Base-by-base conservation (phyloP, 2,888 invertebrate species). In the Adelphocoris suturalis region DNA sequence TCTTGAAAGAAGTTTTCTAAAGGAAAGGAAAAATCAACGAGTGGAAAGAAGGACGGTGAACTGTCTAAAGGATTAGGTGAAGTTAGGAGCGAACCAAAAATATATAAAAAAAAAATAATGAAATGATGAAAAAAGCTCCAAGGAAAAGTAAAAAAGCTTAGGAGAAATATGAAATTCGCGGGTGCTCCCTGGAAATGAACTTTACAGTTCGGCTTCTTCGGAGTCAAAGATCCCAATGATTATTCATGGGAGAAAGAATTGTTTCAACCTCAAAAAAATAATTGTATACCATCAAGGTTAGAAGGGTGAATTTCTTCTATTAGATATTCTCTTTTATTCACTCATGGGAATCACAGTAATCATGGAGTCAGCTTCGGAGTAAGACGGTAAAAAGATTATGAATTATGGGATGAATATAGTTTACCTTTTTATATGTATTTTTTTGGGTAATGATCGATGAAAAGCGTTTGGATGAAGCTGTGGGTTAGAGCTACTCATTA, bases 51-150 rank as follows among this genome's bases (percentile, higher is more conserved):
- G 68, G 68, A 68, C 19, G 9, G 68, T 68, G 27, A 68, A 68
- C 68, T 68, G 68, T 68, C 68, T 68, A 68, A 23, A 68, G 68
- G 68, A 68, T 68, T 68, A 68, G 68, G 68, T 68, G 68, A 68
- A 68, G 68, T 68, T 68, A 19, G 68, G 68, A 68, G 23, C 68
- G 23, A 68, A 68, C 57, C 11, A 57, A 57, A 57, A 57, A n/a
- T 37, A 37, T 37, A 37, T n/a, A n/a, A 48, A 48, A 52, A 52
- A 52, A 52, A 52, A 52, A 52, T 52, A 52, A 52, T 52, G 52
- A 52, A 37, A 37, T 37, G 37, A 37, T 37, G 37, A 37, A 37
- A 23, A 68, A 23, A 68, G 61, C 61, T 7, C 68, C 23, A 0
- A 68, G 68, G 23, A 68, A 13, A 23, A 23, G 68, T 9, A 23